Evolutionary conservation across 1,140 invertebrate genomes (phyloP).

Genomic region (Armadillidium nasatum): DNA sequence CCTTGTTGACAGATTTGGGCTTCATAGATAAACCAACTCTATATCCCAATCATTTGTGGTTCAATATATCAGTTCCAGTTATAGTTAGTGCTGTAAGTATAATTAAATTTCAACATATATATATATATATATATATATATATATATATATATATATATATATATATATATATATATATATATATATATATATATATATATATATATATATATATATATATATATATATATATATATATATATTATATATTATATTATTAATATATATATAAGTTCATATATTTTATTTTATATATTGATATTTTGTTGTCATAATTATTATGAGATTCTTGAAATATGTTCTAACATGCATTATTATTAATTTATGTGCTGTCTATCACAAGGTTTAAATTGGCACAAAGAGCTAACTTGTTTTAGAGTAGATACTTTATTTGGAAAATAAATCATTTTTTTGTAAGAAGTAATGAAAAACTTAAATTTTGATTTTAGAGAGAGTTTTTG

Average conservation of each 20-base stretch:
- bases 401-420: no score
- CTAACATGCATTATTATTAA: no score
- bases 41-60: slow-evolving; percentile 22
- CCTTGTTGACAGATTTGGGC: slow-evolving; percentile 16
- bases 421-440: no score
- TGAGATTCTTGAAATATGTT: no score
- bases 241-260: not conserved
- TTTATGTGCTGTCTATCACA: no score
- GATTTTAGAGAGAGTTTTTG: no score
- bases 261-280: no score
- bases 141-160: not conserved
- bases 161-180: not conserved
- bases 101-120: not conserved
- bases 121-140: not conserved
- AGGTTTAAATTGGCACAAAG: no score
- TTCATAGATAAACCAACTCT: slow-evolving; percentile 25
- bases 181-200: not conserved
- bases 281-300: no score
- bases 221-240: slow-evolving; percentile 5
- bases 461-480: no score
- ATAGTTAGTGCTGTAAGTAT: slow-evolving; percentile 28
- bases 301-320: no score
- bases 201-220: not conserved
- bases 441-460: no score
- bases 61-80: slow-evolving; percentile 23